Base-by-base conservation (phyloP, 2,113 vertebrate genomes). In the Myrmophylax atrothorax region DNA sequence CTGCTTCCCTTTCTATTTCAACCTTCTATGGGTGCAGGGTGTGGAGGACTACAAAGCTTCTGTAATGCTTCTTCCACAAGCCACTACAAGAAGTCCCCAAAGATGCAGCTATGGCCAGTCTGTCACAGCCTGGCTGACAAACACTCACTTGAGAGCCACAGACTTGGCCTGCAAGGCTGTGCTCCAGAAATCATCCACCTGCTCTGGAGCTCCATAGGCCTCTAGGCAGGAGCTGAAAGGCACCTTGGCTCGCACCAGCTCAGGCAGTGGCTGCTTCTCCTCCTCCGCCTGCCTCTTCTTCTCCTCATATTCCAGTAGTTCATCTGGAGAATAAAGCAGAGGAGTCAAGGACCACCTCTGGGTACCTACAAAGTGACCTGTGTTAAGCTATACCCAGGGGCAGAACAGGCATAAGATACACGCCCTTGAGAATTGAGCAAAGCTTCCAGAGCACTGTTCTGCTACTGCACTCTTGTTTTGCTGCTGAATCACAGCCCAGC, bases 151-250 rank as follows among this genome's bases (percentile, higher is more conserved):
- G 97, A 99, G 99, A 93, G 99, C 99, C 66, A 99, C 99, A 52
- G 99, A 99, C 97, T 99, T 99, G 93, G 98, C 98, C 98, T 99
- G 99, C 68, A 99, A 98, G 46, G 99, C 99, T 7, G 99, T 99
- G 97, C 99, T 99, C 99, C 99, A 99, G 98, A 99, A 99, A 97
- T 99, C 99, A 26, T 99, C 98, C 82, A 99, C 98, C 83, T 99
- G 98, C 97, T 99, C 99, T 2, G 99, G 99, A 95, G 99, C 99
- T 59, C 98, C 99, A 18, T 99, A 99, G 80, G 99, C 99, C 26
- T 99, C 99, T 97, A 99, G 98, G 97, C 99, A 99, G 95, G 98
- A 99, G 75, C 98, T 98, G 96, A 99, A 99, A 91, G 99, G 99
- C 97, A 99, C 99, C 82, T 99, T 98, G 85, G 99, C 99, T 53